Percentiles rank a stretch among this genome's conserved stretches.
These are phyloP conservation scores for Propithecus deckenii DNA, from an alignment of 2,797 vertebrate species.

Conservation along the genomic window DNA sequence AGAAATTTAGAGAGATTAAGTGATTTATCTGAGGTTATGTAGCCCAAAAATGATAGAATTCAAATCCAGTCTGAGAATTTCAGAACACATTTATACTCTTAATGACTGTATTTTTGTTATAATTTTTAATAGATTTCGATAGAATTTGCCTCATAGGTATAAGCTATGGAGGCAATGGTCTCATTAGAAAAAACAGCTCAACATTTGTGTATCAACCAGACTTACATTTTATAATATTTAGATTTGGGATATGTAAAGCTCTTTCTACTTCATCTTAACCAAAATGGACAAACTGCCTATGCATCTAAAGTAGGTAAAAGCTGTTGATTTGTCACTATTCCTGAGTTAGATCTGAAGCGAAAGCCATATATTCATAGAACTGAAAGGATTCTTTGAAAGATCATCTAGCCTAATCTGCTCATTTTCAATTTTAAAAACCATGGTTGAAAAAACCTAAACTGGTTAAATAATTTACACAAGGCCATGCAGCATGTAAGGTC, in stretches of 20 bases:
- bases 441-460: not conserved
- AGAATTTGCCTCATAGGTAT: not conserved
- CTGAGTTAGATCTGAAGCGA: not conserved
- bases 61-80: not conserved
- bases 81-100: not conserved
- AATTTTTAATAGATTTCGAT: not conserved
- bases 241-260: not conserved
- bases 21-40: not conserved
- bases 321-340: not conserved
- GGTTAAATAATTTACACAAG: not conserved
- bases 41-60: conserved; percentile 3
- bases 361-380: not conserved
- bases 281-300: not conserved
- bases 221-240: not conserved
- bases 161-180: not conserved
- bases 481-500: not conserved
- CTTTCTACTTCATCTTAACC: not conserved
- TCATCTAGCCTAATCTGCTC: not conserved
- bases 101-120: conserved; percentile 28
- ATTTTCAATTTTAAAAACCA: conserved; percentile 26
- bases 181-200: conserved; percentile 24
- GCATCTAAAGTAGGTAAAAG: conserved; percentile 32
- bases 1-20: not conserved
- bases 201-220: not conserved
- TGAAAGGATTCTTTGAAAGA: conserved; percentile 24